Percentiles rank a stretch among this genome's conserved stretches.
Conservation (phyloP, 1,140 invertebrate genomes). For the Drosophila baimaii region DNA sequence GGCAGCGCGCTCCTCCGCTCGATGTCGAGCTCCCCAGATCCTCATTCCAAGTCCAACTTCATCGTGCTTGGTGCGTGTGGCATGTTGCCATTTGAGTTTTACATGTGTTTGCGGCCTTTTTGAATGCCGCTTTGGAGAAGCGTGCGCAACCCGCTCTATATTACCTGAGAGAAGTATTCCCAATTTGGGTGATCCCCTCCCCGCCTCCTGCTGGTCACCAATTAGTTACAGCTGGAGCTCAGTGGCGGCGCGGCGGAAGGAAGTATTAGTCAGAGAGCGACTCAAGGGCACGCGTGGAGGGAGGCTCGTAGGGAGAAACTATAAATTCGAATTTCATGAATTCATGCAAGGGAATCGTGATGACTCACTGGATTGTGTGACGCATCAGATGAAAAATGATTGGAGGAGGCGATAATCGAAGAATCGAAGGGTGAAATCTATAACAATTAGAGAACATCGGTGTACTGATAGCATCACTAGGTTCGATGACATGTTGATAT, state of each 20-base stretch:
- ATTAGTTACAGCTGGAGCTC: slow-evolving; percentile 70
- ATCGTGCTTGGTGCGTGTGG: slow-evolving; percentile 72
- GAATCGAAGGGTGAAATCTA: background rate
- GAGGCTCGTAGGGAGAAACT: slow-evolving; percentile 11
- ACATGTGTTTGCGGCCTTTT: slow-evolving; percentile 78
- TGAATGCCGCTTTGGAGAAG: slow-evolving; percentile 60
- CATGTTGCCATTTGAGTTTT: slow-evolving; percentile 82
- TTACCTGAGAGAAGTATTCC: slow-evolving; percentile 36
- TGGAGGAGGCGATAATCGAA: background rate
- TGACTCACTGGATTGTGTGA: slow-evolving; percentile 62
- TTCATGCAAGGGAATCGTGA: slow-evolving; percentile 47
- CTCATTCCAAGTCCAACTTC: slow-evolving; percentile 43
- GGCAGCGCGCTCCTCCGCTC: slow-evolving; percentile 37
- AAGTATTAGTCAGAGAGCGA: slow-evolving; percentile 73
- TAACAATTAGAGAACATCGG: slow-evolving; percentile 1
- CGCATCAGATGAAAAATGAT: slow-evolving; percentile 30
- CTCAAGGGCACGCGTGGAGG: slow-evolving; percentile 58
- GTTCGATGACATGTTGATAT: background rate
- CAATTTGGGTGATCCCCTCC: slow-evolving; percentile 11
- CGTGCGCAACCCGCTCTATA: slow-evolving; percentile 42
- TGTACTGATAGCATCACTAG: slow-evolving; percentile 16
- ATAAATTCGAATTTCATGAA: slow-evolving; percentile 57
- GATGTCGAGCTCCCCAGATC: slow-evolving; percentile 1
- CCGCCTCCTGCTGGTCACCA: slow-evolving; percentile 27
- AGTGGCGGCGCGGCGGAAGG: slow-evolving; percentile 53